phyloP scores from a whole-genome alignment of 2,797 vertebrate species.

The Scolopax rusticola region DNA sequence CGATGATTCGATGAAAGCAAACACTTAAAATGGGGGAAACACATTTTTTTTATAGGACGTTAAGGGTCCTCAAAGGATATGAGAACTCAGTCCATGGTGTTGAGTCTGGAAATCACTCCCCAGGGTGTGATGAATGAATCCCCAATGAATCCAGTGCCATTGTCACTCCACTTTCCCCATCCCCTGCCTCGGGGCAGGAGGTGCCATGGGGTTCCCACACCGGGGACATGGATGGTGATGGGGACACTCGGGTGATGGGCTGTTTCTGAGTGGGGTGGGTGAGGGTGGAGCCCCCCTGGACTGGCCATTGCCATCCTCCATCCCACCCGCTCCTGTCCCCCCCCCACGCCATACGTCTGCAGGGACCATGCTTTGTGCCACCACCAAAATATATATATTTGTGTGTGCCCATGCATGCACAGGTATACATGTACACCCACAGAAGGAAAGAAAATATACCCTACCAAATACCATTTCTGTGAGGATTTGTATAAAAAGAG shows the following conservation, averaged over 20 bases:
- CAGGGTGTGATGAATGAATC: not conserved
- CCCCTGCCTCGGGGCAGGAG: too few species aligned
- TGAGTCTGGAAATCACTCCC: not conserved
- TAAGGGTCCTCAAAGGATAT: not conserved
- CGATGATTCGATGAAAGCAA: not conserved
- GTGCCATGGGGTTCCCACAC: too few species aligned
- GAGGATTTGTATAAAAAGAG: not conserved
- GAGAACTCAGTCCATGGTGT: not conserved
- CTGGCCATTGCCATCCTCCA: rapidly evolving
- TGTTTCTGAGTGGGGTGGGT: not conserved
- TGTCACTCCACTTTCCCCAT: too few species aligned
- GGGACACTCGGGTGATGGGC: too few species aligned
- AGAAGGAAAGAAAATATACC: not conserved
- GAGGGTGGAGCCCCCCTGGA: rapidly evolving
- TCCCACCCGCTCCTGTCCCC: not conserved
- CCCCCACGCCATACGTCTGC: rapidly evolving
- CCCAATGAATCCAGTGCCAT: too few species aligned
- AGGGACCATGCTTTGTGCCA: too few species aligned
- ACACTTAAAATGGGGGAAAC: not conserved
- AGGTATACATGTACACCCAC: rapidly evolving
- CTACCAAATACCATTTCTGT: not conserved
- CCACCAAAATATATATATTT: rapidly evolving
- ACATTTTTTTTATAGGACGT: not conserved
- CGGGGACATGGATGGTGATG: too few species aligned
- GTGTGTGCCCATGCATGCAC: rapidly evolving